These are phyloP conservation scores for Nephrotoma flavescens DNA, from an alignment of 2,888 invertebrate species.

Conservation along the genomic window DNA sequence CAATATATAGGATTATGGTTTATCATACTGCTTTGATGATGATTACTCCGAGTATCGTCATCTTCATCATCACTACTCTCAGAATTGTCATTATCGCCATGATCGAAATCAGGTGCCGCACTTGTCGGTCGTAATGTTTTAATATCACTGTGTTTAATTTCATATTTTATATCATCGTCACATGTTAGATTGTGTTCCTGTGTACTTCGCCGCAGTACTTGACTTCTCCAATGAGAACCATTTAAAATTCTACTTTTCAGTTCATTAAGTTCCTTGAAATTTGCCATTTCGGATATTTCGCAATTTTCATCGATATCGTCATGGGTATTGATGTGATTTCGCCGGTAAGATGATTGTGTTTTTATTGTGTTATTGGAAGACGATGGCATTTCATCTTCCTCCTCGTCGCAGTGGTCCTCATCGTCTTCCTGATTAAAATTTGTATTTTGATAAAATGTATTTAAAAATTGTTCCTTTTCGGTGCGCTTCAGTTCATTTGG, in stretches of 20 bases:
- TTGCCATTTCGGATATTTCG: constrained; percentile 17
- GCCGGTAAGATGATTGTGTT: constrained; percentile 5
- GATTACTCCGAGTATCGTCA: constrained; percentile 10
- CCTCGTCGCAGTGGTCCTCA: constrained; percentile 5
- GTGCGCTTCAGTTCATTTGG: constrained; percentile 11
- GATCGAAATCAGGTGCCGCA: background rate
- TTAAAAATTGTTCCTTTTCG: constrained; percentile 9
- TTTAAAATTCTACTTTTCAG: constrained; percentile 14
- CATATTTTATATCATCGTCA: constrained; percentile 16
- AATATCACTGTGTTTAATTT: constrained; percentile 18
- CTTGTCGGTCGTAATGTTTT: constrained; percentile 14
- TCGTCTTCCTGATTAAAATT: constrained; percentile 12
- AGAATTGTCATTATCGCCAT: constrained; percentile 29
- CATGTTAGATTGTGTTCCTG: constrained; percentile 17
- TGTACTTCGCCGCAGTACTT: constrained; percentile 10
- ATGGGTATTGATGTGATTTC: background rate
- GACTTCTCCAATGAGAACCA: constrained; percentile 14
- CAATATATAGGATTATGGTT: background rate
- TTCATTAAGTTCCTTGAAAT: constrained; percentile 14
- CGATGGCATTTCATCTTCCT: constrained; percentile 14
- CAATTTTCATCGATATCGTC: constrained; percentile 10
- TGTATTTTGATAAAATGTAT: constrained; percentile 17
- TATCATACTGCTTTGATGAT: background rate
- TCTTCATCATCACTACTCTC: constrained; percentile 45
- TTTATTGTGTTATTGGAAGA: constrained; percentile 16